phyloP scores from a whole-genome alignment of 2,888 invertebrate species.

The Cylindroiulus punctatus region DNA sequence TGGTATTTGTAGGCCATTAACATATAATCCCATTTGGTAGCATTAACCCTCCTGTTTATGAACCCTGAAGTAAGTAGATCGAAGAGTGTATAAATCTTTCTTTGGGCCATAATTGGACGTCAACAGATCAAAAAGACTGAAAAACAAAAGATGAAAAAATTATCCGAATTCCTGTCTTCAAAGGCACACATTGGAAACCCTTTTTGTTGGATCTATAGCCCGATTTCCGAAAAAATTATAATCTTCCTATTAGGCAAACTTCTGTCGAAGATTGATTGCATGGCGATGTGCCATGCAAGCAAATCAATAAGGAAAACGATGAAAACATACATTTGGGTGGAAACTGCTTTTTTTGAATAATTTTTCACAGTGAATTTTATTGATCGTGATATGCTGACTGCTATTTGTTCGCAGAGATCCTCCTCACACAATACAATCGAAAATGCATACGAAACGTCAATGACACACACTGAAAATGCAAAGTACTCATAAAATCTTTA shows the following conservation, averaged over 20 bases:
- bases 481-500: conserved; percentile 20
- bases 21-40: too few species aligned
- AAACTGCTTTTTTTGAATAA: conserved; percentile 17
- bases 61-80: too few species aligned
- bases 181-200: background rate
- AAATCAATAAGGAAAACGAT: conserved; percentile 49
- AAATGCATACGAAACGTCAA: background rate
- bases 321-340: conserved; percentile 47
- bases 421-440: background rate
- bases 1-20: too few species aligned
- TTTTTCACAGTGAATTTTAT: conserved; percentile 36
- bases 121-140: background rate
- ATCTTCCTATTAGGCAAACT: conserved; percentile 44
- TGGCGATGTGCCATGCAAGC: conserved; percentile 19
- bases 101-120: background rate
- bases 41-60: too few species aligned
- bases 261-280: conserved; percentile 48
- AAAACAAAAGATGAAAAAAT: background rate
- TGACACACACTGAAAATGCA: background rate
- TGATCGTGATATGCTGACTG: background rate
- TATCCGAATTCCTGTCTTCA: background rate
- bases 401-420: background rate
- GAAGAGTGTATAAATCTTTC: background rate
- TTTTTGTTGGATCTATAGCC: background rate
- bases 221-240: background rate